Evolutionary conservation across 1,140 invertebrate genomes (phyloP).

Genomic region (Macrostomum lignano): DNA sequence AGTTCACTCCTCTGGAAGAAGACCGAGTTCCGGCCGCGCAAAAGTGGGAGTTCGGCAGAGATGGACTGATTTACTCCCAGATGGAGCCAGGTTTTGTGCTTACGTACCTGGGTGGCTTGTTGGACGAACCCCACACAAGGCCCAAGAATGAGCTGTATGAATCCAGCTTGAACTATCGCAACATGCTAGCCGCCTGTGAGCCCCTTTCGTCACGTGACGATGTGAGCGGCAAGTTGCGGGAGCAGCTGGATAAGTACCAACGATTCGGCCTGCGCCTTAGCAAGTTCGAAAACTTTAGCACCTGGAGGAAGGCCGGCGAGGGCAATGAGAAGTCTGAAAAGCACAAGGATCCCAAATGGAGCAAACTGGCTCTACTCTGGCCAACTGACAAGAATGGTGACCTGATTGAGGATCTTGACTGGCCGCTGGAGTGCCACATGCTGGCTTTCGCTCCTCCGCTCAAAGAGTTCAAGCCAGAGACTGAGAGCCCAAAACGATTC

Average conservation of each 20-base stretch:
- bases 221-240: background rate
- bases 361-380: background rate
- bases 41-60: background rate
- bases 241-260: background rate
- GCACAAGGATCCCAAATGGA: slow-evolving; percentile 1
- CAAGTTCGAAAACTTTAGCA: background rate
- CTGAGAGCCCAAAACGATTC: too few species aligned
- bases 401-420: slow-evolving; percentile 1
- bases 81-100: background rate
- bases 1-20: background rate
- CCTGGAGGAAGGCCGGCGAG: too few species aligned
- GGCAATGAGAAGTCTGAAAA: slow-evolving; percentile 1
- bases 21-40: background rate
- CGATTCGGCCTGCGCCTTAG: background rate
- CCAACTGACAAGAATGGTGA: background rate
- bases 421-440: background rate
- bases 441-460: background rate
- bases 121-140: background rate
- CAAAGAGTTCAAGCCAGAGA: background rate
- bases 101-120: background rate
- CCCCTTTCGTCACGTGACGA: background rate
- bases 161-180: background rate
- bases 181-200: background rate
- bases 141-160: background rate
- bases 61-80: background rate